Evolutionary conservation across 2,888 invertebrate genomes (phyloP).

Genomic region (Chaetogeoica ovagalla): DNA sequence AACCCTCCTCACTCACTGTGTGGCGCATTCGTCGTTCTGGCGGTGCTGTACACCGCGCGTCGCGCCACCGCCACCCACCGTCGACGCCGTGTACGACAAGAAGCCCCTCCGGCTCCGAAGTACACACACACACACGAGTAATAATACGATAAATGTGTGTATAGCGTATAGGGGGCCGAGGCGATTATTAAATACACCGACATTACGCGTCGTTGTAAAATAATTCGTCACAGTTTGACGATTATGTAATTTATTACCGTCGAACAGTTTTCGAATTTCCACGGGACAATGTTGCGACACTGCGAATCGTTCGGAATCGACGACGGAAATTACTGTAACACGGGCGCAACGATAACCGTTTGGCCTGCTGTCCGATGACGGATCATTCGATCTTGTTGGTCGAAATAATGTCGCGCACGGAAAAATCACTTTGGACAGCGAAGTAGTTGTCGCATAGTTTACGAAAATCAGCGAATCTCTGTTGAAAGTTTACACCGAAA

Average conservation of each 20-base stretch:
- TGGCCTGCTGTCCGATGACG: too few species aligned
- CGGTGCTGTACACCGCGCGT: too few species aligned
- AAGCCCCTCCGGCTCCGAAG: conserved; percentile 1
- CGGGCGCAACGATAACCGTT: too few species aligned
- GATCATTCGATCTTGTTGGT: too few species aligned
- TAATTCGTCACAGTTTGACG: conserved; percentile 52
- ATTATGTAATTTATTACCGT: conserved; percentile 50
- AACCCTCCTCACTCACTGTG: conserved; percentile 27
- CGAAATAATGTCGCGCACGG: too few species aligned
- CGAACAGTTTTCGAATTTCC: conserved; percentile 18
- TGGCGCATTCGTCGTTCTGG: neutral
- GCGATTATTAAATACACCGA: conserved; percentile 51
- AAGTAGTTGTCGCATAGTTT: too few species aligned
- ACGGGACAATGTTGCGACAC: neutral
- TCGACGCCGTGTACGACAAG: conserved; percentile 13
- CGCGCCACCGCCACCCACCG: too few species aligned
- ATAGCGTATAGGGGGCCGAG: neutral
- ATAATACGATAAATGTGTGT: too few species aligned
- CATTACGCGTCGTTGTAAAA: conserved; percentile 49
- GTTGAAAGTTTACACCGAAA: too few species aligned
- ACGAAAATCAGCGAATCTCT: too few species aligned
- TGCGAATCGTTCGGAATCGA: conserved; percentile 34
- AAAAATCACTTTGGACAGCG: too few species aligned
- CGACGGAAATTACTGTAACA: conserved; percentile 33
- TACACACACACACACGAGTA: neutral